Evolutionary conservation across 2,888 invertebrate genomes (phyloP).

Genomic region (Gryllus longicercus): DNA sequence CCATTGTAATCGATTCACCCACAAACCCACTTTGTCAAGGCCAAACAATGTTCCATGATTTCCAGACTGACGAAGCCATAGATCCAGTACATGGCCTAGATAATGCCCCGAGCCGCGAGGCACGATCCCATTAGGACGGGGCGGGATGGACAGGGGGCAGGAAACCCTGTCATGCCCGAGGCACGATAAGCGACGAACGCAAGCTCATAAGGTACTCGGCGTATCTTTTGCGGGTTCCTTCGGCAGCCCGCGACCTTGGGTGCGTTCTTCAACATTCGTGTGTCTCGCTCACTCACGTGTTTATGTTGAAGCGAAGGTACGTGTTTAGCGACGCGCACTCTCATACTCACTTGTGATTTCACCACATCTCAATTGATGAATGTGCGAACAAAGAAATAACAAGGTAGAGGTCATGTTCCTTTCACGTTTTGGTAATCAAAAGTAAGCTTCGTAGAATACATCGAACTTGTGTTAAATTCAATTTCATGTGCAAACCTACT

Average conservation of each 20-base stretch:
- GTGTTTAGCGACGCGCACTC: no score
- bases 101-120: background rate
- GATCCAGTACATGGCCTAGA: background rate
- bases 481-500: no score
- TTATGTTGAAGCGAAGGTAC: no score
- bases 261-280: no score
- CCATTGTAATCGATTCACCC: background rate
- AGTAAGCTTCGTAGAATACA: no score
- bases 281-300: no score
- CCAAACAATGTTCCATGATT: background rate
- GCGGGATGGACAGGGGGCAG: background rate
- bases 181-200: background rate
- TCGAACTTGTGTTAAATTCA: no score
- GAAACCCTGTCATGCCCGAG: background rate
- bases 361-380: no score
- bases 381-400: no score
- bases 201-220: background rate
- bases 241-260: background rate
- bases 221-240: constrained; percentile 17
- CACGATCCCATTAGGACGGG: background rate
- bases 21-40: constrained; percentile 10
- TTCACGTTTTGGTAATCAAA: no score
- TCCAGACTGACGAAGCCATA: background rate
- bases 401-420: no score
- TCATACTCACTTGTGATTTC: no score